These are phyloP conservation scores for Globia sparganii DNA, from an alignment of 2,888 invertebrate genomes.

Conservation along the genomic window DNA sequence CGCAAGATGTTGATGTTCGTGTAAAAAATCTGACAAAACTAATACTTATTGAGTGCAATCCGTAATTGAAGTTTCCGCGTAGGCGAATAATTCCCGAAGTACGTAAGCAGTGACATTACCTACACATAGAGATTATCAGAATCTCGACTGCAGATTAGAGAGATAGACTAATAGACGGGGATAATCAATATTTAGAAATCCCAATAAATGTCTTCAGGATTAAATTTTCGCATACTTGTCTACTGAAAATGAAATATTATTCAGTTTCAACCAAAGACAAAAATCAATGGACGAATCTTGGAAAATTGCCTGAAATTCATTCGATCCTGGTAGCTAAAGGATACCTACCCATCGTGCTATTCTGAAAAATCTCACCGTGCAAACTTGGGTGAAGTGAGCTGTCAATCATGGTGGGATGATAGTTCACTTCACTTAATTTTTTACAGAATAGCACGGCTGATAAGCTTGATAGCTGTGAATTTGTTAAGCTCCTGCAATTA, in stretches of 20 bases:
- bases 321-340: background rate
- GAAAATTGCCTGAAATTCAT: background rate
- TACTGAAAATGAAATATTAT: background rate
- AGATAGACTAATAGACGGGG: background rate
- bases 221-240: background rate
- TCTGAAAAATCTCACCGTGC: background rate
- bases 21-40: slow-evolving; percentile 40
- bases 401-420: background rate
- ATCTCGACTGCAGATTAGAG: slow-evolving; percentile 28
- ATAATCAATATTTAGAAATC: slow-evolving; percentile 6
- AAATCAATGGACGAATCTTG: background rate
- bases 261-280: background rate
- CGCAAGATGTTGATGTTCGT: slow-evolving; percentile 10
- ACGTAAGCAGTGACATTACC: slow-evolving; percentile 39
- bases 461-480: background rate
- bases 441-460: background rate
- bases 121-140: slow-evolving; percentile 31
- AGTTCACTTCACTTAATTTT: background rate
- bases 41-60: slow-evolving; percentile 35
- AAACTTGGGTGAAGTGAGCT: background rate
- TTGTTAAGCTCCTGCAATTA: slow-evolving; percentile 2
- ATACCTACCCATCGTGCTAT: background rate
- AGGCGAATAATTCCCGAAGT: slow-evolving; percentile 27
- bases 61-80: slow-evolving; percentile 32
- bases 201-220: background rate